Evolutionary conservation across 2,888 invertebrate genomes (phyloP).

Genomic region (Chymomyza procnemis): DNA sequence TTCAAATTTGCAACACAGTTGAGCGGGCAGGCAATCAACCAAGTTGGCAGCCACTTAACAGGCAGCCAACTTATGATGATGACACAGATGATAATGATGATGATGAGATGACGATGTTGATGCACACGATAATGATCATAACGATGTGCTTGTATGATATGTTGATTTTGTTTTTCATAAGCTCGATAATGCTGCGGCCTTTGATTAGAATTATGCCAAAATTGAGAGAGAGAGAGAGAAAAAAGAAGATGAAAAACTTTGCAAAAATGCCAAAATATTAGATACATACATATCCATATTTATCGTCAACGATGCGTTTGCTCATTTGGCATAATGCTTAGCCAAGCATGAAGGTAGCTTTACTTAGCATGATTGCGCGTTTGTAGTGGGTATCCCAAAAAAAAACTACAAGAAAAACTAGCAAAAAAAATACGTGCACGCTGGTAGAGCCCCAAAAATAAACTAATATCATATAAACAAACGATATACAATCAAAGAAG

Average conservation of each 20-base stretch:
- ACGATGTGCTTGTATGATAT: slow-evolving; percentile 18
- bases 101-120: slow-evolving; percentile 27
- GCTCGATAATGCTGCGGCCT: slow-evolving; percentile 2
- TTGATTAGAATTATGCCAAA: not conserved
- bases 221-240: no score
- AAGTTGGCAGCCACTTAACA: slow-evolving; percentile 42
- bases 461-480: not conserved
- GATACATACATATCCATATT: not conserved
- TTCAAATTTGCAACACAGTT: slow-evolving; percentile 46
- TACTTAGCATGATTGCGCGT: slow-evolving; percentile 66
- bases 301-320: not conserved
- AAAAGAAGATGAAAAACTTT: slow-evolving; percentile 20
- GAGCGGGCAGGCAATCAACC: slow-evolving; percentile 39
- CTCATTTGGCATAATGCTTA: slow-evolving; percentile 37
- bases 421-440: slow-evolving; percentile 14
- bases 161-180: slow-evolving; percentile 5
- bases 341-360: slow-evolving; percentile 73
- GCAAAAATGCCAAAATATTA: not conserved
- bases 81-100: slow-evolving; percentile 30
- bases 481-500: no score
- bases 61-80: slow-evolving; percentile 26
- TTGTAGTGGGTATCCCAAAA: slow-evolving; percentile 3
- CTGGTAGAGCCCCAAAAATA: slow-evolving; percentile 38
- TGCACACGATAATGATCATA: slow-evolving; percentile 17
- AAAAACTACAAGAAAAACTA: slow-evolving; percentile 2